Conservation (phyloP, 2,888 invertebrate species). For the Pseudococcus longispinus region DNA sequence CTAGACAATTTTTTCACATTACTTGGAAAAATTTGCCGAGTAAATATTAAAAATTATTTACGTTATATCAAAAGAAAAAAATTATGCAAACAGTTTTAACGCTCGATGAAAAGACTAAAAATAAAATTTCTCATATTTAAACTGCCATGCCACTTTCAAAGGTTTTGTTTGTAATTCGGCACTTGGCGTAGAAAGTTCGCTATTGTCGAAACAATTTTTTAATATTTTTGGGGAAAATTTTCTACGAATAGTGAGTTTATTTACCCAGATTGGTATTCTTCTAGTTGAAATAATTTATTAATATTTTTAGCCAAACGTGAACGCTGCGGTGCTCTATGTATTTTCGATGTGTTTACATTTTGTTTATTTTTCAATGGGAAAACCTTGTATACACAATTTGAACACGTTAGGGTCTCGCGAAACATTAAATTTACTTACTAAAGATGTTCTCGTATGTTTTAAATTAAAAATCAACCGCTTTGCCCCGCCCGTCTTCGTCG, state of each 20-base stretch:
- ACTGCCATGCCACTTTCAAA: not conserved
- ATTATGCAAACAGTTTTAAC: not conserved
- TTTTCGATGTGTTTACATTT: not conserved
- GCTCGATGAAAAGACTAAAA: not conserved
- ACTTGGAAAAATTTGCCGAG: not conserved
- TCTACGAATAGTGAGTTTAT: not conserved
- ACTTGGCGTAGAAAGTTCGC: not conserved
- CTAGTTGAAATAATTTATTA: not conserved
- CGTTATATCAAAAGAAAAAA: not conserved
- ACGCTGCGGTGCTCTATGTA: not conserved
- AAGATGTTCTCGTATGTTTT: not conserved
- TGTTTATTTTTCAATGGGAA: not conserved
- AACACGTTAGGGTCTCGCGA: not conserved
- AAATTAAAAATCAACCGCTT: not conserved
- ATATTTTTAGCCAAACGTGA: not conserved
- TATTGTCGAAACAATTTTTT: not conserved
- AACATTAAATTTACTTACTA: not conserved
- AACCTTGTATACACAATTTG: not conserved
- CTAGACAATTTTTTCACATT: not conserved
- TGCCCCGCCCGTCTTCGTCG: not conserved
- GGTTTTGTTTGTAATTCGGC: slow-evolving; percentile 16
- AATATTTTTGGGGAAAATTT: not conserved
- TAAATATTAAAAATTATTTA: not conserved
- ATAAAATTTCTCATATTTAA: not conserved
- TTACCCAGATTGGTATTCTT: not conserved